These are phyloP conservation scores for Verasper variegatus DNA, from an alignment of 2,113 vertebrate species.

Conservation along the genomic window DNA sequence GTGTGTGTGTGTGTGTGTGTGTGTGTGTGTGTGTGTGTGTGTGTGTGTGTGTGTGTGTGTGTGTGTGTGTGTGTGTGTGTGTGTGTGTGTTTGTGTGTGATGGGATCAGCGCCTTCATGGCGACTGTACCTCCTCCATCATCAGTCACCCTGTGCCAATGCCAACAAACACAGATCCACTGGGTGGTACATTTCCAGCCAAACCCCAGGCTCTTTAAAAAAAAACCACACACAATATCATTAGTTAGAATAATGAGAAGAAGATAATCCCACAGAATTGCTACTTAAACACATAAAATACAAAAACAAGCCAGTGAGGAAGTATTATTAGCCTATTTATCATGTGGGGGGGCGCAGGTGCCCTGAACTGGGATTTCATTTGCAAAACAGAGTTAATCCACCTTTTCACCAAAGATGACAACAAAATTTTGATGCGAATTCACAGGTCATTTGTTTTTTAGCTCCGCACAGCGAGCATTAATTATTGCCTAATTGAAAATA, in stretches of 20 bases:
- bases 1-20: not conserved
- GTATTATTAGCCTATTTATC: slow-evolving; percentile 33
- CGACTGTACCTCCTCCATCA: slow-evolving; percentile 37
- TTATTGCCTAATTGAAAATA: not conserved
- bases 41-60: not conserved
- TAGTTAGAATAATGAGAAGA: slow-evolving; percentile 20
- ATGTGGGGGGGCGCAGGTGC: not conserved
- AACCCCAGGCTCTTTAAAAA: not conserved
- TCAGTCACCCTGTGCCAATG: slow-evolving; percentile 47
- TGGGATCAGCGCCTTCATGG: slow-evolving; percentile 43
- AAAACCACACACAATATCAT: not conserved
- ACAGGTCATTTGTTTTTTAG: slow-evolving; percentile 14
- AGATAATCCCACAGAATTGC: not conserved
- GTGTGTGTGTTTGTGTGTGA: slow-evolving; percentile 1
- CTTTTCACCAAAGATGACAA: slow-evolving; percentile 10
- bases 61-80: not conserved
- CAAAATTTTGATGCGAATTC: slow-evolving; percentile 9
- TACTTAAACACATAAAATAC: slow-evolving; percentile 17
- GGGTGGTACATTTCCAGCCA: slow-evolving; percentile 8
- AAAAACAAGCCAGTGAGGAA: slow-evolving; percentile 6
- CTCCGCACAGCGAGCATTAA: not conserved
- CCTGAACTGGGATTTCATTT: slow-evolving; percentile 1
- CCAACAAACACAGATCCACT: slow-evolving; percentile 21
- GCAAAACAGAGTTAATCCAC: slow-evolving; percentile 21
- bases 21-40: slow-evolving; percentile 1